Percentiles rank a stretch among this genome's conserved stretches.
These are phyloP conservation scores for Edolisoma coerulescens DNA, from an alignment of 2,113 vertebrate genomes.

Conservation along the genomic window DNA sequence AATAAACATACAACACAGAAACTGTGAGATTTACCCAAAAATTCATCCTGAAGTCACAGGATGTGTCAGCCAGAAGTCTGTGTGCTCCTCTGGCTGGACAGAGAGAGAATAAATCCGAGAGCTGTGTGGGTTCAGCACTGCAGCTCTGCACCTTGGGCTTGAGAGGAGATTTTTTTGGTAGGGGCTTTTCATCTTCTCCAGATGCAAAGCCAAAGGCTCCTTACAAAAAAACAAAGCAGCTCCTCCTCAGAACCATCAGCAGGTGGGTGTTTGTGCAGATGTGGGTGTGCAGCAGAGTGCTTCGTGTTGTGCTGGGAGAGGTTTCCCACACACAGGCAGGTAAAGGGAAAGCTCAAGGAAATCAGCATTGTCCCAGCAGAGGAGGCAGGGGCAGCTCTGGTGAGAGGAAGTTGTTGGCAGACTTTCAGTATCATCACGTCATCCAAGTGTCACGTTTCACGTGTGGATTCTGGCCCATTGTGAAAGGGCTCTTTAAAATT, in stretches of 20 bases:
- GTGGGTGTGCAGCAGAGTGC: not conserved
- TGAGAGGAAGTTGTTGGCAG: not conserved
- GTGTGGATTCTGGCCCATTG: not conserved
- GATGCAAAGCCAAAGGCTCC: not conserved
- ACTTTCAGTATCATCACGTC: not conserved
- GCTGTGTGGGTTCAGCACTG: not conserved
- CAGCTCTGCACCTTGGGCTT: not conserved
- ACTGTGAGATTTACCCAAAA: not conserved
- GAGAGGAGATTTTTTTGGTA: not conserved
- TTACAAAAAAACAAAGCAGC: not conserved
- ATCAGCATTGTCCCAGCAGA: rapidly evolving
- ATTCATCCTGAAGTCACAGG: not conserved
- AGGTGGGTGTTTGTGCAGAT: not conserved
- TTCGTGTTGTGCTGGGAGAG: rapidly evolving
- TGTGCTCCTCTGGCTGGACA: not conserved
- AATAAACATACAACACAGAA: not conserved
- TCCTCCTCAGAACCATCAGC: not conserved
- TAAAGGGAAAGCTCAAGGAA: not conserved
- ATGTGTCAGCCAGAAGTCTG: not conserved
- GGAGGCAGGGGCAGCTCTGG: not conserved
- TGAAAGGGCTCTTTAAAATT: not conserved
- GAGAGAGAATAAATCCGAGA: not conserved
- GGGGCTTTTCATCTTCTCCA: rapidly evolving
- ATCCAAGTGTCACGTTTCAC: not conserved
- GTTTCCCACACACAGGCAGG: not conserved